Evolutionary conservation across 2,888 invertebrate genomes (phyloP).

Genomic region (Eupithecia subfuscata): DNA sequence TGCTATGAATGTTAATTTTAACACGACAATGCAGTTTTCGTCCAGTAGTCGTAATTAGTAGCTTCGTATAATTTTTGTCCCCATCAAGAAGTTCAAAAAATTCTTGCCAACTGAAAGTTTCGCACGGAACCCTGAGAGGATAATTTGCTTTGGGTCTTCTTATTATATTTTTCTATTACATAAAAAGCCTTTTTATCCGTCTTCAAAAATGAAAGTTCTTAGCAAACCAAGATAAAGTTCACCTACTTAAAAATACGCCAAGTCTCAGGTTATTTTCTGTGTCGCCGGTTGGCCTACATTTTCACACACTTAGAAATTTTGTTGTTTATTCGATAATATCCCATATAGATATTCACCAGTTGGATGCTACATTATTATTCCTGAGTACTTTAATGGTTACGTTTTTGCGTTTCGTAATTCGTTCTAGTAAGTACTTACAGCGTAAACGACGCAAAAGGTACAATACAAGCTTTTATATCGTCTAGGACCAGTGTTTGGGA

Average conservation of each 20-base stretch:
- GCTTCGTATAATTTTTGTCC: background rate
- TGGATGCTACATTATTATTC: background rate
- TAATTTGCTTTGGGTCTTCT: background rate
- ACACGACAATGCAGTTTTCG: background rate
- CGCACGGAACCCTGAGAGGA: background rate
- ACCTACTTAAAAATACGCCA: background rate
- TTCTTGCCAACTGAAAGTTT: background rate
- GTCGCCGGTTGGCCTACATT: background rate
- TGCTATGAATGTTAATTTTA: background rate
- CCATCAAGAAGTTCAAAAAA: background rate
- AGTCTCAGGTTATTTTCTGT: background rate
- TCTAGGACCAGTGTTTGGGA: too few relatives aligned
- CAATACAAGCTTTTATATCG: too few relatives aligned
- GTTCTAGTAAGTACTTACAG: too few relatives aligned
- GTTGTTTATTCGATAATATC: background rate
- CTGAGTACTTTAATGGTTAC: background rate
- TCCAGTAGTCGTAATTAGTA: background rate
- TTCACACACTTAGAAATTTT: background rate
- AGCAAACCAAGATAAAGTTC: background rate
- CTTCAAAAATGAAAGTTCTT: background rate
- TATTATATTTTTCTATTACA: background rate
- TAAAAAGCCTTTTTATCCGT: background rate
- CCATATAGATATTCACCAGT: background rate
- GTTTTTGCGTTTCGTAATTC: too few relatives aligned
- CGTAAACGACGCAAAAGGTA: background rate